Percentiles rank a stretch among this genome's conserved stretches.
Conservation (phyloP, 2,797 vertebrate genomes). For the Ataeniobius toweri region DNA sequence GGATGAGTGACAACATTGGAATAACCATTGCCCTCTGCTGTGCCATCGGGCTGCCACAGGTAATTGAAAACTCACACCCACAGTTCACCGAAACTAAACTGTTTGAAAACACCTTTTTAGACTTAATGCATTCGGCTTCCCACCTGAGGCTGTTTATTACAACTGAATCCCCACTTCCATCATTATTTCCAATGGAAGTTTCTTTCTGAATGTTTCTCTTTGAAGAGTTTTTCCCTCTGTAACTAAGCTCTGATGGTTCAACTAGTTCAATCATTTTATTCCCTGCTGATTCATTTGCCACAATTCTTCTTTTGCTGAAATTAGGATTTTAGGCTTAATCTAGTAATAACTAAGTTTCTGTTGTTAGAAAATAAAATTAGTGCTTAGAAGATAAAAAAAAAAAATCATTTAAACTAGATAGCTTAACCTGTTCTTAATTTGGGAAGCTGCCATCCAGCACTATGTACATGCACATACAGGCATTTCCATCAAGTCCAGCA, state of each 20-base stretch:
- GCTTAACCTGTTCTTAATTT: background rate
- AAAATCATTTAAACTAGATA: background rate
- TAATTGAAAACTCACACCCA: constrained; percentile 54
- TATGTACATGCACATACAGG: background rate
- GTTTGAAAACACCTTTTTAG: constrained; percentile 14
- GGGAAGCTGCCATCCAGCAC: background rate
- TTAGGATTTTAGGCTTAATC: background rate
- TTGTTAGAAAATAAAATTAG: background rate
- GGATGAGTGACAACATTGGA: constrained; percentile 90
- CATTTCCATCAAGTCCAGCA: background rate
- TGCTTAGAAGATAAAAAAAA: background rate
- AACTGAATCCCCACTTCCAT: background rate
- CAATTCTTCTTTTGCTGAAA: background rate
- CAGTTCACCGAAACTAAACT: constrained; percentile 1
- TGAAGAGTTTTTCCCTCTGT: background rate
- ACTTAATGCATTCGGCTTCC: constrained; percentile 1
- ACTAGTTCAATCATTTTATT: constrained; percentile 1
- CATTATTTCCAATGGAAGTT: constrained; percentile 2
- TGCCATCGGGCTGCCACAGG: constrained; percentile 89
- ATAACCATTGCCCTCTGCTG: constrained; percentile 84
- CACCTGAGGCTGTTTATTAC: constrained; percentile 7
- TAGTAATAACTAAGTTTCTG: background rate
- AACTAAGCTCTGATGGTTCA: background rate
- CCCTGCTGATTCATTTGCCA: background rate
- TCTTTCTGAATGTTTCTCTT: background rate